These are phyloP conservation scores for Aphidoletes aphidimyza DNA, from an alignment of 2,888 invertebrate species.

Conservation along the genomic window DNA sequence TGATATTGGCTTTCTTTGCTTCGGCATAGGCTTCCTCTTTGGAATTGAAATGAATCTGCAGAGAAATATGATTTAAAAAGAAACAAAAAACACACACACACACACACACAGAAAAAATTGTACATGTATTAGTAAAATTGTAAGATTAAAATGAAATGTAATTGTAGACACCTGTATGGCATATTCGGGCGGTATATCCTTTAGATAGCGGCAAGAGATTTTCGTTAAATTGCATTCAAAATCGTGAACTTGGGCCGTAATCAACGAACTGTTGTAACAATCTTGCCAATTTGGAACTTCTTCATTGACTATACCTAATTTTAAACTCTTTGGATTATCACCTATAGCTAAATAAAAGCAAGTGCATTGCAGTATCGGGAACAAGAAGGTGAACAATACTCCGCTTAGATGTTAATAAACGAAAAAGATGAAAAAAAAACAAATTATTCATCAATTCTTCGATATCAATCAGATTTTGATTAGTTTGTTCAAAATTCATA, in stretches of 20 bases:
- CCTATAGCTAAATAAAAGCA: conserved; percentile 86
- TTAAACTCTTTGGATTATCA: conserved; percentile 77
- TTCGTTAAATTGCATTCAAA: conserved; percentile 69
- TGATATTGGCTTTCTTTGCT: conserved; percentile 69
- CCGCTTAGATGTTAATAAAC: conserved; percentile 71
- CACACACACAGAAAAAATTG: background rate
- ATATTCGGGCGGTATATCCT: conserved; percentile 64
- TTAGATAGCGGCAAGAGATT: conserved; percentile 73
- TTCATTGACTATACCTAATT: conserved; percentile 81
- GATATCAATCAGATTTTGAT: background rate
- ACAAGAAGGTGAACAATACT: conserved; percentile 80
- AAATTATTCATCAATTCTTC: background rate
- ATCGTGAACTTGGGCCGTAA: conserved; percentile 64
- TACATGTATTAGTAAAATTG: background rate
- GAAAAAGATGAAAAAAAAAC: background rate
- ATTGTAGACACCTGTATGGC: conserved; percentile 55
- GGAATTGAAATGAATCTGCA: conserved; percentile 69
- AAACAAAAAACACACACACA: conserved; percentile 54
- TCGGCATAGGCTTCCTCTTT: conserved; percentile 69
- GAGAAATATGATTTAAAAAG: conserved; percentile 16
- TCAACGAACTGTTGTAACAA: conserved; percentile 64
- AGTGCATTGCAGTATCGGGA: conserved; percentile 83
- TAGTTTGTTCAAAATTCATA: background rate
- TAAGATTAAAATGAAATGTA: background rate
- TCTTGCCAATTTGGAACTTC: conserved; percentile 71